Base-by-base conservation (phyloP, 2,888 invertebrate species). In the Abrostola tripartita region DNA sequence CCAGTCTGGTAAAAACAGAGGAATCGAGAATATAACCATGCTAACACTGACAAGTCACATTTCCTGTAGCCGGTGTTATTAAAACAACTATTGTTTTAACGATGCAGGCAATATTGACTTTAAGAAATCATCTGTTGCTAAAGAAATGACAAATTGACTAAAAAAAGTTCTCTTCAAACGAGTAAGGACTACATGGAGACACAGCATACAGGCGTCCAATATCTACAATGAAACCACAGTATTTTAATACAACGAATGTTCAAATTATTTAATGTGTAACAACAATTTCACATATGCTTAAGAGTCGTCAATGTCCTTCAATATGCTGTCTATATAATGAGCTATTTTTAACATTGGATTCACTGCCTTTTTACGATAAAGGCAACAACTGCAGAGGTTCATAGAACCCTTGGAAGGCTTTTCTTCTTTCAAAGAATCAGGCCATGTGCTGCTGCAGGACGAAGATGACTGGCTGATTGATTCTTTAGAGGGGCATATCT, bases 291-390 rank as follows among this genome's bases (percentile, higher is more conserved):
- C 70, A 74, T 42, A 38, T 52, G 55, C 24, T 55, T 72, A 71
- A 61, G 66, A 82, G 63, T 86, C 85, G 42, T 88, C 83, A 38
- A 88, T 79, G 64, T 92, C 88, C 59, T 85, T 82, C 63, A 93
- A 67, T 64, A 91, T 75, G 50, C 69, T 84, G 64, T 93, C 91
- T 44, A 93, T 87, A 65, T 89, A 89, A 12, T 77, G 81, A 35
- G 89, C 87, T 61, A 93, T 83, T 80, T 89, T 86, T 38, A 89
- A 64, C 87, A 93, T 90, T 1, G 92, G 91, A 62, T 88, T 88
- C 14, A 82, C 67, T 6, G 86, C 79, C 68, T 76, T 83, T 40
- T 71, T 79, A 35, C 82, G 75, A 68, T 85, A 81, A 6, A 71
- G 44, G 44, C 44, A 65, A 72, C 84, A 84, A 58, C 70, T 74